Evolutionary conservation across 2,888 invertebrate species (phyloP), one percentile per base, ranked within the genome.

Genomic region (Conistra vaccinii): DNA sequence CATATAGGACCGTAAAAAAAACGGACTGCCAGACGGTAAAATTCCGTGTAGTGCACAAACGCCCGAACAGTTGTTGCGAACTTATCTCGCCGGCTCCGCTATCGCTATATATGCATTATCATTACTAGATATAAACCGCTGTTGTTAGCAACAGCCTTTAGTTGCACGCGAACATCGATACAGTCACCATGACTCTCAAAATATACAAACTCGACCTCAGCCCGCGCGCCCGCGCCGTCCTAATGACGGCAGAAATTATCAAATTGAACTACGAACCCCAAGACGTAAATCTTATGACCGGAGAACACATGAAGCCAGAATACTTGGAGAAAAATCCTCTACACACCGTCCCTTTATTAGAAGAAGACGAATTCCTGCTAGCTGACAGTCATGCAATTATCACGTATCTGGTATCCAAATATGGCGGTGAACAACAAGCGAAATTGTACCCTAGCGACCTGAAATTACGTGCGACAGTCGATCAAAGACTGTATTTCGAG

Each of bases 301-400:
- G 85, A 61, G 91, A 91, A 0, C 77, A 89, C 3, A 51, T 65
- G 14, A 83, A 82, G 20, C 91, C 91, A 12, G 92, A 91, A 39
- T 92, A 81, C 68, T 9, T 91, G 0, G 83, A 87, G 5, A 92
- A 91, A 61, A 93, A 91, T 63, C 92, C 92, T 0, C 69, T 89
- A 9, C 92, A 92, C 48, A 86, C 89, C 1, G 73, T 93, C 0
- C 92, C 92, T 0, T 45, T 91, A 9, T 69, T 92, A 6, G 91
- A 91, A 91, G 92, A 93, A 12, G 90, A 87, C 23, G 91, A 90
- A 32, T 92, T 92, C 53, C 58, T 85, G 0, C 72, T 93, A 1
- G 84, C 89, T 12, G 92, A 92, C 45, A 92, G 92, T 61, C 91
- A 92, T 60, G 90, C 92, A 0, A 93, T 93, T 23, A 87, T 91